Evolutionary conservation across 2,797 vertebrate genomes (phyloP).

Genomic region (Sebastes trivittatus): DNA sequence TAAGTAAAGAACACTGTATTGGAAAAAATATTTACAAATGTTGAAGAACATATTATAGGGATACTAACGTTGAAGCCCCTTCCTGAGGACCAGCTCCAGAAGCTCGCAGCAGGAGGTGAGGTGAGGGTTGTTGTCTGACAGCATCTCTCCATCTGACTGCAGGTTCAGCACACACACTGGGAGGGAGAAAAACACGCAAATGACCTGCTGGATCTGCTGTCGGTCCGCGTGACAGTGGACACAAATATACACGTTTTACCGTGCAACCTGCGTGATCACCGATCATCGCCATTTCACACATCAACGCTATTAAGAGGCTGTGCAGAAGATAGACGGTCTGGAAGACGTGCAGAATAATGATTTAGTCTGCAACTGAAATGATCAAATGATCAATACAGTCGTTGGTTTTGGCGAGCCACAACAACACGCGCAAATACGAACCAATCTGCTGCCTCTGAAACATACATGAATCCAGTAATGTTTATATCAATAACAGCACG

Average conservation of each 20-base stretch:
- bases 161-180: conserved; percentile 85
- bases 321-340: neutral
- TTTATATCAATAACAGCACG: neutral
- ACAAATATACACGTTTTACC: neutral
- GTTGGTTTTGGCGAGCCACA: no score
- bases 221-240: neutral
- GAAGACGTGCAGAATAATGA: neutral
- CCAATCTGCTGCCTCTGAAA: neutral
- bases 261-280: neutral
- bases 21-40: neutral
- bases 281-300: neutral
- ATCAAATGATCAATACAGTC: no score
- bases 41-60: neutral
- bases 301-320: neutral
- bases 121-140: conserved; percentile 80
- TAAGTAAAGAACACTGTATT: no score
- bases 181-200: neutral
- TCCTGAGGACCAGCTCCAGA: conserved; percentile 86
- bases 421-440: neutral
- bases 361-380: neutral
- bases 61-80: conserved; percentile 87
- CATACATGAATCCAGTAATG: neutral
- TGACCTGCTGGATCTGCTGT: neutral
- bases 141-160: conserved; percentile 63
- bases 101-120: conserved; percentile 83